Conservation (phyloP, 1,140 invertebrate species). For the Drosophila yakuba region DNA sequence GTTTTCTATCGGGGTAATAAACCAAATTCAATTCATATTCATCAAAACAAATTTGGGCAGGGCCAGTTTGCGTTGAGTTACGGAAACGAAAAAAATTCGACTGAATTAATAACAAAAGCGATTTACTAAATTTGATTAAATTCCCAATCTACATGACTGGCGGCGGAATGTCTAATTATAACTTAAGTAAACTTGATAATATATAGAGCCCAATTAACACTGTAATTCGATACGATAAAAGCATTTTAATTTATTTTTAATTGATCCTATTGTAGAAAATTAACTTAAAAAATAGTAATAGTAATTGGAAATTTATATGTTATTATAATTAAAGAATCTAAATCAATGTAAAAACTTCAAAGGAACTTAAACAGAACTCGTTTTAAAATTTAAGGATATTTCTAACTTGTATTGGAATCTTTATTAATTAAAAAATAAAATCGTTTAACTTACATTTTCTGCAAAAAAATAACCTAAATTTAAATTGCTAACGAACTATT, state of each 20-base stretch:
- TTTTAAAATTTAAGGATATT: no score
- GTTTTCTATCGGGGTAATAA: slow-evolving; percentile 14
- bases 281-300: not conserved
- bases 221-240: slow-evolving; percentile 15
- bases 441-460: not conserved
- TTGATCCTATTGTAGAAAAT: not conserved
- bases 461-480: not conserved
- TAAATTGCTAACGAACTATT: not conserved
- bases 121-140: slow-evolving; percentile 11
- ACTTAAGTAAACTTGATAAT: not conserved
- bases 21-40: slow-evolving; percentile 52
- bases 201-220: not conserved
- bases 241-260: slow-evolving; percentile 3
- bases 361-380: no score
- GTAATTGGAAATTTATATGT: not conserved
- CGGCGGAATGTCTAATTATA: slow-evolving; percentile 6
- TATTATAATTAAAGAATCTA: not conserved
- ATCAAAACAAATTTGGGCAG: slow-evolving; percentile 30
- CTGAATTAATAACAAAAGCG: slow-evolving; percentile 21
- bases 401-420: no score
- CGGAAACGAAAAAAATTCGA: slow-evolving; percentile 11
- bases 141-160: not conserved
- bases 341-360: no score
- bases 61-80: not conserved
- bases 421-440: no score